A percentile compares a stretch with the other conserved stretches of the same genome.
phyloP scores from a whole-genome alignment of 1,140 invertebrate species.

The Gryon sp. region DNA sequence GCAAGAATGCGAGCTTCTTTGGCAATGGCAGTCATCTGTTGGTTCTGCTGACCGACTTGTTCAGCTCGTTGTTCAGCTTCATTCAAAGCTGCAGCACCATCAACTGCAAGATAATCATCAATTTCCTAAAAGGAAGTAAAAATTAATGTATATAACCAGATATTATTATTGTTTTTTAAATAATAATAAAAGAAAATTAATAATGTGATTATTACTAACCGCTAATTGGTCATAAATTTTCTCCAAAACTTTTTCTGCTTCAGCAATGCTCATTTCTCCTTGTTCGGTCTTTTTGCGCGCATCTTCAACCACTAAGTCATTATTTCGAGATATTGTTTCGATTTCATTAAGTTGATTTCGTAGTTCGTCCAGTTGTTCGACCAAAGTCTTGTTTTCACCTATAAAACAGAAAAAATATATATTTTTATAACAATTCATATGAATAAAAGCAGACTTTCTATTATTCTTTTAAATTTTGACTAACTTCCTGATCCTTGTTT shows the following conservation, averaged over 20 bases:
- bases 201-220: too few relatives aligned
- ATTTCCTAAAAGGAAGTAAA: slow-evolving; percentile 81
- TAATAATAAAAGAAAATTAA: too few relatives aligned
- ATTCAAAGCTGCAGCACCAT: slow-evolving; percentile 87
- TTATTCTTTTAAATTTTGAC: slow-evolving; percentile 12
- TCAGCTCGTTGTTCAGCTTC: slow-evolving; percentile 90
- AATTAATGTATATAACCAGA: slow-evolving; percentile 15
- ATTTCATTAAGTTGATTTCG: slow-evolving; percentile 84
- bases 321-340: slow-evolving; percentile 82
- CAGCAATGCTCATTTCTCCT: slow-evolving; percentile 85
- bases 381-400: slow-evolving; percentile 83
- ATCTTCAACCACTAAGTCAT: slow-evolving; percentile 82
- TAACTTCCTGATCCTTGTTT: slow-evolving; percentile 83
- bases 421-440: too few relatives aligned
- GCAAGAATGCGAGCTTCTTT: slow-evolving; percentile 90
- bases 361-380: slow-evolving; percentile 85
- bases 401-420: too few relatives aligned
- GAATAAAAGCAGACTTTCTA: not conserved
- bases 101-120: slow-evolving; percentile 87
- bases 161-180: too few relatives aligned
- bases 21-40: slow-evolving; percentile 94
- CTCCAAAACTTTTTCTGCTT: slow-evolving; percentile 86
- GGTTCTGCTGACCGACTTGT: slow-evolving; percentile 93
- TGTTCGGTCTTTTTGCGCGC: slow-evolving; percentile 82
- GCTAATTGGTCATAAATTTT: slow-evolving; percentile 86